These are phyloP conservation scores for Cerceris ruficornis DNA, from an alignment of 2,888 invertebrate species.

Conservation along the genomic window DNA sequence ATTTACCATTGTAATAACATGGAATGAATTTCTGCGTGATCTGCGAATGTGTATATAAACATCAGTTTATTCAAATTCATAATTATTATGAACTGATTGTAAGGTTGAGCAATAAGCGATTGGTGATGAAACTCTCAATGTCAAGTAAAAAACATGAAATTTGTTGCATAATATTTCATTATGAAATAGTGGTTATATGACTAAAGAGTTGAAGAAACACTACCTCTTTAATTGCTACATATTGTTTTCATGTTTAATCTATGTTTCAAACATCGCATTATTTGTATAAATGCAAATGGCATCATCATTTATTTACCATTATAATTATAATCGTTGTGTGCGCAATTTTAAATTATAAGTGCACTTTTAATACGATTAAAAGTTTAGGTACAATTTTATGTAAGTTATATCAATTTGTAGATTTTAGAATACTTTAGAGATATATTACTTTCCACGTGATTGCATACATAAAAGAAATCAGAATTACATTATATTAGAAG, in stretches of 20 bases:
- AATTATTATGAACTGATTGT: not conserved
- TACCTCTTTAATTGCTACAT: slow-evolving; percentile 7
- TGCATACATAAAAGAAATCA: not conserved
- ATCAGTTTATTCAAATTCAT: not conserved
- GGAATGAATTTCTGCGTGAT: not conserved
- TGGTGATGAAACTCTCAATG: not conserved
- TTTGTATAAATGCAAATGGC: not conserved
- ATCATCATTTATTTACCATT: slow-evolving; percentile 5
- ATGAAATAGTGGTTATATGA: too few relatives aligned
- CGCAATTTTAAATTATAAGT: not conserved
- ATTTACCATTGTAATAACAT: not conserved
- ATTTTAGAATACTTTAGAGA: not conserved
- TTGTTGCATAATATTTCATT: too few relatives aligned
- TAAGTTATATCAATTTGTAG: not conserved
- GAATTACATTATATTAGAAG: slow-evolving; percentile 11
- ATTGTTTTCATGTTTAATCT: slow-evolving; percentile 3
- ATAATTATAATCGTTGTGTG: not conserved
- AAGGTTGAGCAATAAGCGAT: not conserved
- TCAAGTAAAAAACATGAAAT: too few relatives aligned
- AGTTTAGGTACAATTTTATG: not conserved
- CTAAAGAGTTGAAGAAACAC: slow-evolving; percentile 8
- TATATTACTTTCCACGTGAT: not conserved
- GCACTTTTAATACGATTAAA: not conserved
- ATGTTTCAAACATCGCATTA: not conserved
- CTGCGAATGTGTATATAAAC: not conserved